These are phyloP conservation scores for Crotalus helleri DNA, from an alignment of 2,113 vertebrate genomes.

Conservation along the genomic window DNA sequence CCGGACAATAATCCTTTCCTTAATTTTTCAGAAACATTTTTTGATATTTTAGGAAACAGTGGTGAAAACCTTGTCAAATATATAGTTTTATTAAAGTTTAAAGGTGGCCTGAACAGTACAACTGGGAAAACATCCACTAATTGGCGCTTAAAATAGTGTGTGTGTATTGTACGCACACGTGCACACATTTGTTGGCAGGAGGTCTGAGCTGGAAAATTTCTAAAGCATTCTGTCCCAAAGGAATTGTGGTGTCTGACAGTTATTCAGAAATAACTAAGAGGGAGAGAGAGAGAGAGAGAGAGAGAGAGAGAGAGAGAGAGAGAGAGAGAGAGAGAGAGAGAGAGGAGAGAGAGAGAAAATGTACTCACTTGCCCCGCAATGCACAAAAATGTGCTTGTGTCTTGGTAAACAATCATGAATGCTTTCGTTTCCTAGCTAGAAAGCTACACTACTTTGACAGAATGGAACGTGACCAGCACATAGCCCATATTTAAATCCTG, in stretches of 20 bases:
- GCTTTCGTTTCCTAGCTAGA: background rate
- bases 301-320: background rate
- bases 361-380: background rate
- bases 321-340: background rate
- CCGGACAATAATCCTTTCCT: background rate
- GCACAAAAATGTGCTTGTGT: background rate
- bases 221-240: background rate
- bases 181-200: background rate
- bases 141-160: background rate
- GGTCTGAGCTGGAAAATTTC: background rate
- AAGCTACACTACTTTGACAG: background rate
- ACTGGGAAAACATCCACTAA: background rate
- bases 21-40: background rate
- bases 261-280: background rate
- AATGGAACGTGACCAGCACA: background rate
- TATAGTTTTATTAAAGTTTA: background rate
- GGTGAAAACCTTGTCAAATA: background rate
- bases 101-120: background rate
- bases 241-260: background rate
- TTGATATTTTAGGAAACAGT: background rate
- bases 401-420: background rate
- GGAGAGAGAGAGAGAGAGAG: background rate
- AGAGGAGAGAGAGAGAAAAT: background rate
- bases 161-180: background rate
- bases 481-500: background rate